Evolutionary conservation across 92 coral and sea anemone genomes (phyloP).

Genomic region (Porites divaricata): DNA sequence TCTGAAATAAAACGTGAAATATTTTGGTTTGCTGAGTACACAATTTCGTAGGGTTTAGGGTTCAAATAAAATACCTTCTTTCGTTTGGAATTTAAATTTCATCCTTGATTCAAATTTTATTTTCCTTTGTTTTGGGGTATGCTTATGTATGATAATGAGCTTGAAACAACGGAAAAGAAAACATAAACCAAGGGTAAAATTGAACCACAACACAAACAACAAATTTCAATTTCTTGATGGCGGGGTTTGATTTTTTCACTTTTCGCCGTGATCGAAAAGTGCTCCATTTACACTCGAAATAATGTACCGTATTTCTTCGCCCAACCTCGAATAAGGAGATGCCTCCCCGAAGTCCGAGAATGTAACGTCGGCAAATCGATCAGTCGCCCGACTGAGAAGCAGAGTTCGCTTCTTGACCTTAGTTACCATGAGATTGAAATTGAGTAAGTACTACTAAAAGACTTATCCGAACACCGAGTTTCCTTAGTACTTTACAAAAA

Average conservation of each 20-base stretch:
- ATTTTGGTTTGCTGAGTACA: constrained; percentile 21
- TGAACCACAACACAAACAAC: constrained; percentile 19
- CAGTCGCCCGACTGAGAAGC: constrained; percentile 45
- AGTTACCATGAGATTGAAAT: constrained; percentile 17
- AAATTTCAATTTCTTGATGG: constrained; percentile 12
- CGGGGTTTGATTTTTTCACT: constrained; percentile 15
- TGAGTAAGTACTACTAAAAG: constrained; percentile 25
- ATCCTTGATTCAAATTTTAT: too few species aligned
- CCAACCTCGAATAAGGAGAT: constrained; percentile 13
- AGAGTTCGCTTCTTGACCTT: constrained; percentile 37
- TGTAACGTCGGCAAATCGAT: constrained; percentile 39
- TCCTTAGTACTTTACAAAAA: constrained; percentile 23
- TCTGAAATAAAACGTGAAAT: constrained; percentile 21
- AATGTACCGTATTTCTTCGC: constrained; percentile 13
- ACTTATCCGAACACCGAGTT: constrained; percentile 29
- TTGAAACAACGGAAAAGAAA: too few species aligned
- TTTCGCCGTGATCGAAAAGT: constrained; percentile 4
- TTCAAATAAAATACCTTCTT: constrained; percentile 15
- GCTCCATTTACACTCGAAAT: too few species aligned
- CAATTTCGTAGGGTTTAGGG: constrained; percentile 17
- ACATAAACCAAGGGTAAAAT: not conserved
- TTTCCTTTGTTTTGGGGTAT: too few species aligned
- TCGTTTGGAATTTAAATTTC: not conserved
- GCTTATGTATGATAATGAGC: too few species aligned
- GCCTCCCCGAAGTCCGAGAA: constrained; percentile 25